Conservation (phyloP, 2,797 vertebrate species). For the Aldrovandia affinis region DNA sequence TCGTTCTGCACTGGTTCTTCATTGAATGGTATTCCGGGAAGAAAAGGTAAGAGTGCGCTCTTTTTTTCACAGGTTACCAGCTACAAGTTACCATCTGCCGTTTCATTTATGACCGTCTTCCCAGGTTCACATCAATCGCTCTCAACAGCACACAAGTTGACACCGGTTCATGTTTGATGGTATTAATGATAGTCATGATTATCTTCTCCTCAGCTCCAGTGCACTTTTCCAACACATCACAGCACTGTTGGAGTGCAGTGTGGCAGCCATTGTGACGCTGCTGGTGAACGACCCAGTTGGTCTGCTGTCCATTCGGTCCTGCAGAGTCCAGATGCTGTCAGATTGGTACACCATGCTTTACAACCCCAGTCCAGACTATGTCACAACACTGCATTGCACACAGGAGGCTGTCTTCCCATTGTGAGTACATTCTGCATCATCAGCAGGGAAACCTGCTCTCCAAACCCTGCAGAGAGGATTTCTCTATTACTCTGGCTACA, state of each 20-base stretch:
- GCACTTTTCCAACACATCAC: constrained; percentile 91
- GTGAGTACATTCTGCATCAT: constrained; percentile 69
- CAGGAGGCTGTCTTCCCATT: constrained; percentile 95
- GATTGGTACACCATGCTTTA: constrained; percentile 99
- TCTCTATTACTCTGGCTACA: too few species aligned
- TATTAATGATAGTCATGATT: not conserved
- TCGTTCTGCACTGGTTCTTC: constrained; percentile 97
- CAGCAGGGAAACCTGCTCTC: constrained; percentile 10
- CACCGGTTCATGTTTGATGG: not conserved
- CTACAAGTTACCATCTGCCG: not conserved
- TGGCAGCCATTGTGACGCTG: constrained; percentile 82
- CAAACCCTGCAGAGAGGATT: not conserved
- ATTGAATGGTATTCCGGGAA: constrained; percentile 98
- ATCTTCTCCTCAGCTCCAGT: constrained; percentile 77
- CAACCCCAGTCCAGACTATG: constrained; percentile 94
- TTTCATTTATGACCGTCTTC: not conserved
- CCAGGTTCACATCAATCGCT: not conserved
- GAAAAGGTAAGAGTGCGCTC: constrained; percentile 80
- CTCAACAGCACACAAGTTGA: not conserved
- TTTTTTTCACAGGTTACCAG: not conserved
- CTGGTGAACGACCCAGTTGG: constrained; percentile 87
- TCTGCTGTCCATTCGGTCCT: constrained; percentile 84
- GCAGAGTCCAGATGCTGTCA: constrained; percentile 89
- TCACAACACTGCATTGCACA: constrained; percentile 94
- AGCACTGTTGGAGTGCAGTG: constrained; percentile 85